Evolutionary conservation across 2,113 vertebrate genomes (phyloP).

Genomic region (Xenus cinereus): DNA sequence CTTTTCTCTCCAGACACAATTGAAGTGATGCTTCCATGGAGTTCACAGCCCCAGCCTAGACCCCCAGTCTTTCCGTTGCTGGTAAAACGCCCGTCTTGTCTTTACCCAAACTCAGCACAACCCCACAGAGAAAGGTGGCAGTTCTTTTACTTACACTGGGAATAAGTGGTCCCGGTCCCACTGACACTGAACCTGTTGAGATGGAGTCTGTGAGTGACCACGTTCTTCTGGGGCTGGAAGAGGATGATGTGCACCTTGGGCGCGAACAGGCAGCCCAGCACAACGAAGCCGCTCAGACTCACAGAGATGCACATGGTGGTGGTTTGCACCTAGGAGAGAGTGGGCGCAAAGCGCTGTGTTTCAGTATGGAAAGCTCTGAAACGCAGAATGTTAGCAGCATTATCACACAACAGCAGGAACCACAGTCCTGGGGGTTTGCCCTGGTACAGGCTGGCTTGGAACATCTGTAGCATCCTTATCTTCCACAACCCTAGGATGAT

Average conservation of each 20-base stretch:
- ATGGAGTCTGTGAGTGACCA: constrained; percentile 93
- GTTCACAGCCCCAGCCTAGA: neutral
- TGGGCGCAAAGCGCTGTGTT: neutral
- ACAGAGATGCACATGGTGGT: constrained; percentile 99
- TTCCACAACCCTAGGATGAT: neutral
- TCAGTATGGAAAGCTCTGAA: constrained; percentile 1
- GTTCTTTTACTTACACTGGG: constrained; percentile 84
- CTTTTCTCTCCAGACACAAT: neutral
- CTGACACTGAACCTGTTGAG: constrained; percentile 97
- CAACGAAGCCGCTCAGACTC: constrained; percentile 96
- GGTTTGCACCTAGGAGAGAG: constrained; percentile 89
- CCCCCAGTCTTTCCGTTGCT: neutral
- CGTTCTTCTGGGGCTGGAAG: constrained; percentile 99
- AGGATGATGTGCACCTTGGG: constrained; percentile 98
- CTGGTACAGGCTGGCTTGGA: neutral
- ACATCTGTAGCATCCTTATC: neutral
- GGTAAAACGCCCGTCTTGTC: neutral
- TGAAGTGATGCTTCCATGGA: neutral
- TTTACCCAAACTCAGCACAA: neutral
- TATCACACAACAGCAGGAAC: neutral
- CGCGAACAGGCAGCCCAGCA: constrained; percentile 95
- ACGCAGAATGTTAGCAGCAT: neutral
- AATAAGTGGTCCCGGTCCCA: constrained; percentile 88
- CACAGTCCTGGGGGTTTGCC: neutral
- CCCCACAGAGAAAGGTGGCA: neutral